Conservation (phyloP, 2,888 invertebrate species). For the Lamellibrachia columna region DNA sequence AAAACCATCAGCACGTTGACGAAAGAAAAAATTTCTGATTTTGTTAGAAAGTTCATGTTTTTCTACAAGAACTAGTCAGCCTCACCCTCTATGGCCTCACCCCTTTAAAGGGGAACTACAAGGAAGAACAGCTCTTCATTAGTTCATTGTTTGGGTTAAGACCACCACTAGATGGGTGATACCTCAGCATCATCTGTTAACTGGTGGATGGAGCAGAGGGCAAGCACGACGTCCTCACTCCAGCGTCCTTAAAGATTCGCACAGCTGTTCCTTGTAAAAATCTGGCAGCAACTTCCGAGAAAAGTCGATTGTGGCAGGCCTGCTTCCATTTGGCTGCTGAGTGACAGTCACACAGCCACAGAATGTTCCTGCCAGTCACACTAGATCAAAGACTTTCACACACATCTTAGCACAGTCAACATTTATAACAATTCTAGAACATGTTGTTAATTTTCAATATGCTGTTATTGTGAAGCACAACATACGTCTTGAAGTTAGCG, state of each 20-base stretch:
- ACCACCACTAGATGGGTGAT: too few relatives aligned
- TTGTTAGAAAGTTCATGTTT: too few relatives aligned
- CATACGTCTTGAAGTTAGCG: background rate
- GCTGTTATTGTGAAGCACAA: background rate
- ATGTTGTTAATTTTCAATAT: background rate
- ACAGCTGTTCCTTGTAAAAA: background rate
- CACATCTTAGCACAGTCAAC: background rate
- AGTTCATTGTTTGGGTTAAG: too few relatives aligned
- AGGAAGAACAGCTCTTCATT: too few relatives aligned
- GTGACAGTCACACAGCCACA: background rate
- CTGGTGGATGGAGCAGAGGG: too few relatives aligned
- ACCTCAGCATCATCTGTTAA: too few relatives aligned
- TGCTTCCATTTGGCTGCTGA: background rate
- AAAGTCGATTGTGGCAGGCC: background rate
- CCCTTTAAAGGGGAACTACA: too few relatives aligned
- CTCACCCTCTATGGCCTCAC: too few relatives aligned
- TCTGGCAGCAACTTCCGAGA: background rate
- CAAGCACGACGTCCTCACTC: background rate
- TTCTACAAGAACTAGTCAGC: too few relatives aligned
- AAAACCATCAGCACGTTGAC: too few relatives aligned
- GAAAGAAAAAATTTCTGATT: too few relatives aligned
- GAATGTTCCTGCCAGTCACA: background rate
- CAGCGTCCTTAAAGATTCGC: background rate
- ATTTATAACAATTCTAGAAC: background rate
- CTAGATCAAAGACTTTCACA: background rate